A percentile compares a stretch with the other conserved stretches of the same genome.
These are phyloP conservation scores for Leucozona laternaria DNA, from an alignment of 2,888 invertebrate species.

Conservation along the genomic window DNA sequence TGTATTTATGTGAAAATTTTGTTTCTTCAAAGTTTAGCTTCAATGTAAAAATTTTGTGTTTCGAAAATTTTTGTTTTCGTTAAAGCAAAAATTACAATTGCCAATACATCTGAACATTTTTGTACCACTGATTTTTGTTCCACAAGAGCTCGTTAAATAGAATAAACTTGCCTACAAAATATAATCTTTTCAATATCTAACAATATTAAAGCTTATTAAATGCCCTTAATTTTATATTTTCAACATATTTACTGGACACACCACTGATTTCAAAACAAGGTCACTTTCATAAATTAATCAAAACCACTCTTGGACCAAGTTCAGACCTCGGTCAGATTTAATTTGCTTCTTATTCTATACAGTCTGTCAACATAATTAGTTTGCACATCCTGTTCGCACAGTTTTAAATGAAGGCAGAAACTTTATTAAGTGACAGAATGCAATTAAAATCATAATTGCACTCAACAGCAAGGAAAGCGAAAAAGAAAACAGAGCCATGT, in stretches of 20 bases:
- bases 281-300: constrained; percentile 41
- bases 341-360: constrained; percentile 3
- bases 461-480: constrained; percentile 34
- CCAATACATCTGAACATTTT: no score
- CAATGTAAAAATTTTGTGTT: no score
- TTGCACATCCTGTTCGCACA: constrained; percentile 19
- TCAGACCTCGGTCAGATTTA: constrained; percentile 40
- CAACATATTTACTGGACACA: not conserved
- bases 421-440: constrained; percentile 48
- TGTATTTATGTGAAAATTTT: no score
- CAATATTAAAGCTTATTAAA: no score
- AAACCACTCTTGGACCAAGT: constrained; percentile 38
- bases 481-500: constrained; percentile 7
- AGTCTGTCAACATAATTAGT: constrained; percentile 29
- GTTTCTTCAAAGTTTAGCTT: no score
- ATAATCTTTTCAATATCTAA: no score
- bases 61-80: no score
- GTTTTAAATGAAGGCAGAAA: constrained; percentile 7
- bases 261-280: not conserved
- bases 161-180: no score
- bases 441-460: constrained; percentile 69
- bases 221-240: no score
- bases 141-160: no score
- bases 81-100: no score
- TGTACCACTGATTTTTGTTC: no score